These are phyloP conservation scores for Apis dorsata DNA, from an alignment of 1,140 invertebrate genomes.

Conservation along the genomic window DNA sequence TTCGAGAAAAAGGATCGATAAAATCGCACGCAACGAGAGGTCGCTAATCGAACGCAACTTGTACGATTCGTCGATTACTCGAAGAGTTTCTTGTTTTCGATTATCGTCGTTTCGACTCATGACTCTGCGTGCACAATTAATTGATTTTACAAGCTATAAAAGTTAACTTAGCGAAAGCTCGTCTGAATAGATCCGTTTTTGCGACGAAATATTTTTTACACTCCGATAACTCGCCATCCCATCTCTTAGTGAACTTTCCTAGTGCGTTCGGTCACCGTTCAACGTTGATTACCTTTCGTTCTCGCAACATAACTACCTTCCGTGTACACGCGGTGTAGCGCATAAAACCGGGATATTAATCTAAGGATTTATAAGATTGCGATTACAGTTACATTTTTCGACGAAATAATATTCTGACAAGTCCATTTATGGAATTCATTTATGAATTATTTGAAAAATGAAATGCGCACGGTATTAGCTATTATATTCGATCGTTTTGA, in stretches of 20 bases:
- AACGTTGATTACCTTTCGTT: slow-evolving; percentile 2
- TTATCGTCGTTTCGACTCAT: background rate
- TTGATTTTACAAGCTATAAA: too few species aligned
- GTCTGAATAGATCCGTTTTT: background rate
- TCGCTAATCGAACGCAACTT: background rate
- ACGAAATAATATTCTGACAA: too few species aligned
- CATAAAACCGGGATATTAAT: background rate
- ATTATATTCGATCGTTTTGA: too few species aligned
- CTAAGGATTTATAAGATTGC: background rate
- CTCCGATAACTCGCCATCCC: background rate
- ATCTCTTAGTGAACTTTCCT: background rate
- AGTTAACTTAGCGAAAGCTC: background rate
- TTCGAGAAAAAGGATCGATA: too few species aligned
- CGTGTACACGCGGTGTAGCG: background rate
- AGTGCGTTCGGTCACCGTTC: background rate
- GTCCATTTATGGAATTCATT: too few species aligned
- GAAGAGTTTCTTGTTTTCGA: background rate
- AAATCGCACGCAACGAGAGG: too few species aligned
- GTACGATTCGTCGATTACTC: too few species aligned
- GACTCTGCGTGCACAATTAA: too few species aligned
- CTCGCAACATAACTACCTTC: background rate
- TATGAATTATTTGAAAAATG: too few species aligned
- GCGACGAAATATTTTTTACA: background rate
- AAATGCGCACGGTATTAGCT: too few species aligned
- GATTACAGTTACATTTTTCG: too few species aligned